Evolutionary conservation across 2,888 invertebrate genomes (phyloP), one percentile per base, ranked within the genome.

Genomic region (Chymomyza amoena): DNA sequence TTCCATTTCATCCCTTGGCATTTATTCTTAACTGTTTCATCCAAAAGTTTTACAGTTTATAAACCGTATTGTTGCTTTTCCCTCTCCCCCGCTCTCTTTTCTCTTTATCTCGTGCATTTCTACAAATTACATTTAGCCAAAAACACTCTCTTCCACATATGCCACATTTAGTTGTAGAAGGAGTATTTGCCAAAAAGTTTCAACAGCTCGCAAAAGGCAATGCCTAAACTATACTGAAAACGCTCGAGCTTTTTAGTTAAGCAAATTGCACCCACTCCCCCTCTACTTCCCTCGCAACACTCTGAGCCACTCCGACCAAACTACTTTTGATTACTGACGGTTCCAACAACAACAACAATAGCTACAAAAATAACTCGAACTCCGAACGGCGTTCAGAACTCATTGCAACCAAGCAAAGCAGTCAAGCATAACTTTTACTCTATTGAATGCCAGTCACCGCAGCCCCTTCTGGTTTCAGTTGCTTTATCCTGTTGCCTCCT

Each of bases 361-460:
- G 25, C 68, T 52, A 62, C 72, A 81, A 63, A 63, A 87, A 82
- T 76, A 69, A 69, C 70, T 68, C 67, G 69, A 80, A 78, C 75
- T 80, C 77, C 70, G 25, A 61, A 39, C 61, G 15, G 20, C 61
- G 20, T 50, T 45, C 16, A 13, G 28, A 15, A 76, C 75, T 79
- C 78, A 80, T 70, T 75, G 72, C 72, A 63, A 64, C 66, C 72
- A 67, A 78, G 59, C 32, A 64, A 25, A 68, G 68, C 87, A 87
- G 78, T 78, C 71, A 69, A 68, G 84, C 88, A 84, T 86, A 84
- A 88, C 88, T 88, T 84, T 85, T 81, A 78, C 84, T 86, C 86
- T 78, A 86, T 84, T 81, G 88, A 88, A 76, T 79, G 71, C 70
- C 20, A 32, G 51, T 39, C 18, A 7, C 45, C 6, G 18, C 39